Evolutionary conservation across 2,113 vertebrate species (phyloP), one percentile per base, ranked within the genome.

Genomic region (Melanocharis versteri): DNA sequence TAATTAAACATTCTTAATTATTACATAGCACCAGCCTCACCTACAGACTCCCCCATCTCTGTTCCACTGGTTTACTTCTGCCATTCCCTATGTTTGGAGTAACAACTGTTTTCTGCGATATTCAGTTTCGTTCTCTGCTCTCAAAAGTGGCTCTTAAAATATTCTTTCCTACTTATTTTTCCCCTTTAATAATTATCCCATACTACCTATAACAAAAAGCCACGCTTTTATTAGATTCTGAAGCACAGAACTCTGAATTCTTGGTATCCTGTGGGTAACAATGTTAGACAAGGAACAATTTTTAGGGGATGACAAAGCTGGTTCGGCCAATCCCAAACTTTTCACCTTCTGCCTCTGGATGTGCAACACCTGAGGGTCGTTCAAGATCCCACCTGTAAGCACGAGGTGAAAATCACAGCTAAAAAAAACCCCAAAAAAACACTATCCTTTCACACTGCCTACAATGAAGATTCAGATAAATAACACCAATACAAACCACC

Each of bases 381-480:
- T 73, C 2, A 2, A 68, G 35, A 47, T 11, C 19, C 13, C 15
- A 10, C 35, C 65, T 53, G 8, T 15, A 58, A 66, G 35, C 13
- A 12, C 0, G 21, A 15, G 28, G 10, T 16, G 47, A 58, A 39
- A 65, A 48, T 26, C 37, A 33, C 26, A 64, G 40, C 45, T 53
- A 24, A 69, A 53, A 66, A 40, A 71, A 56, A 4, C 3, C 1
- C 9, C 6, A 3, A 24, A 15, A 62, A 30, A 2, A 0, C 0
- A 1, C 33, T 7, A 6, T 23, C 23, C 39, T 39, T 64, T 9
- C 58, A 60, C 2, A 1, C 21, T 61, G 53, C 35, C 40, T 31
- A 1, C 4, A 0, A 3, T 1, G 19, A 35, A 45, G 22, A 20
- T 2, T 17, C 42, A 33, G 50, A 31, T 20, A 37, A 61, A 8